Evolutionary conservation across 2,888 invertebrate genomes (phyloP), one percentile per base, ranked within the genome.

Genomic region (Mesorhabditis sp.): DNA sequence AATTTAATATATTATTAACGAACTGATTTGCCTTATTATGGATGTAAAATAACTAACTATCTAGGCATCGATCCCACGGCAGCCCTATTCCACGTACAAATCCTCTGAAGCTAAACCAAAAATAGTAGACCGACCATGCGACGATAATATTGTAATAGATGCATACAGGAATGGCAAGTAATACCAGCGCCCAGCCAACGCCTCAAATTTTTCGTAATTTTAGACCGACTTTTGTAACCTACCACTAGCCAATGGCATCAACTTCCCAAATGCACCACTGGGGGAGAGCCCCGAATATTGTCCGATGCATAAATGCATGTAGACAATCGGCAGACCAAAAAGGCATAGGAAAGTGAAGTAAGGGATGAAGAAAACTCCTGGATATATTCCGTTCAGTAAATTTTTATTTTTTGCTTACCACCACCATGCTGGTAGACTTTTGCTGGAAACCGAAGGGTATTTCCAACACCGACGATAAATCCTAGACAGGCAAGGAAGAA

Each of bases 401-500:
- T 65, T 65, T 13, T 41, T 43, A 28, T 28, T 45, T 43, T 7
- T 15, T 3, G 28, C 6, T 28, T 58, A 65, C 74, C 76, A 66
- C 82, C 83, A 45, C 82, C 82, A 65, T 80, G 74, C 64, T 79
- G 80, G 71, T 83, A 83, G 13, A 82, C 78, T 70, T 81, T 81
- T 28, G 83, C 80, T 4, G 84, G 84, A 64, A 84, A 84, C 15
- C 84, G 74, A 64, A 84, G 74, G 0, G 81, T 79, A 70, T 83
- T 82, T 0, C 84, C 84, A 5, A 84, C 82, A 3, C 84, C 84
- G 6, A 84, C 80, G 68, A 84, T 83, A 66, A 84, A 82, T 4
- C 84, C 84, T 43, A 84, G 76, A 67, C 81, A 82, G 4, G 84
- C 77, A 41, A 83, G 73, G 72, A 84, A 82, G 71, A 84, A 84